Evolutionary conservation across 1,140 invertebrate genomes (phyloP), one percentile per base, ranked within the genome.

Genomic region (Gryon sp.): DNA sequence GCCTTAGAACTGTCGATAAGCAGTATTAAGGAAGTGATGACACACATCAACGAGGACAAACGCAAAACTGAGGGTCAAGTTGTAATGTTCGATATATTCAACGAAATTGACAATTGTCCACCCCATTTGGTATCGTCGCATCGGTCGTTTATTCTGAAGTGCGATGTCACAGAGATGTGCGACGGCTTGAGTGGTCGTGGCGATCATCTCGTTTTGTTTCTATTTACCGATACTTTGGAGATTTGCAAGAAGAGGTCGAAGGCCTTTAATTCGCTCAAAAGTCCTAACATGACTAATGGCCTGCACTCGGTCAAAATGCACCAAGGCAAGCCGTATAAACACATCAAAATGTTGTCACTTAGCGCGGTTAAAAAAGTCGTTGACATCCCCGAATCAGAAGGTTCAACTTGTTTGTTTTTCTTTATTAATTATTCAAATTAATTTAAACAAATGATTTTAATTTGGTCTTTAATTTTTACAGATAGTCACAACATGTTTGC

Each of bases 91-190:
- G 96, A 98, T 88, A 97, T 99, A 59, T 96, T 98, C 87, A 97
- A 99, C 87, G 97, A 99, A 84, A 99, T 99, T 81, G 97, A 99
- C 82, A 97, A 97, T 82, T 99, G 97, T 89, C 97, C 98, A 91
- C 92, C 96, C 0, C 94, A 97, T 82, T 87, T 98, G 65, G 93
- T 98, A 6, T 98, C 96, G 8, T 97, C 97, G 11, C 96, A 98
- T 89, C 91, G 97, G 53, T 93, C 91, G 74, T 97, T 98, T 82
- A 92, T 98, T 20, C 91, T 92, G 8, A 94, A 94, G 79, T 94
- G 95, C 60, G 97, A 99, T 83, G 96, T 98, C 3, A 93, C 94
- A 43, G 96, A 98, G 86, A 86, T 98, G 12, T 94, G 94, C 41
- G 96, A 98, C 81, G 92, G 92, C 24, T 88, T 98, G 20, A 94